These are phyloP conservation scores for Melitaea athalia DNA, from an alignment of 2,888 invertebrate species.

Conservation along the genomic window DNA sequence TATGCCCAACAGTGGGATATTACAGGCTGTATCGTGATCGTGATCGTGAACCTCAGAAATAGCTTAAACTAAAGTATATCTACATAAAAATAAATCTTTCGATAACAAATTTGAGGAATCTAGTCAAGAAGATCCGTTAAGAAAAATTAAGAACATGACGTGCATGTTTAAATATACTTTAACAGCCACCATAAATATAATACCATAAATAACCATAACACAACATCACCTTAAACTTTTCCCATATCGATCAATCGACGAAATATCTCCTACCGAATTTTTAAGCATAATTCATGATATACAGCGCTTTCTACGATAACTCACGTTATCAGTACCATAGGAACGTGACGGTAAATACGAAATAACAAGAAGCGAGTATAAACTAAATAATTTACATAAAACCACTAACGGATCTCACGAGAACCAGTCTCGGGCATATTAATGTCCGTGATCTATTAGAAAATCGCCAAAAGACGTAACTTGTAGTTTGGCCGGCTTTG, in stretches of 20 bases:
- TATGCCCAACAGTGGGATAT: too few species aligned
- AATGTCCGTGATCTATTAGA: conserved; percentile 81
- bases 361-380: conserved; percentile 75
- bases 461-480: conserved; percentile 68
- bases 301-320: conserved; percentile 70
- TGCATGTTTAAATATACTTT: background rate
- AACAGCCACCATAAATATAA: background rate
- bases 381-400: conserved; percentile 79
- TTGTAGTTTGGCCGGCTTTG: conserved; percentile 58
- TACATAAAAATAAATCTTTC: too few species aligned
- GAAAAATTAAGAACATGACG: background rate
- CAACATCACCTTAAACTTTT: conserved; percentile 25
- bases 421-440: conserved; percentile 74
- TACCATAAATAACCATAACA: conserved; percentile 1
- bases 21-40: too few species aligned
- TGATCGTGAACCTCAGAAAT: too few species aligned
- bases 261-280: conserved; percentile 40
- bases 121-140: too few species aligned
- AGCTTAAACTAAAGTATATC: too few species aligned
- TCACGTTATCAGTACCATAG: conserved; percentile 47
- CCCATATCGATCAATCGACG: conserved; percentile 34
- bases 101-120: too few species aligned
- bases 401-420: conserved; percentile 79
- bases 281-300: conserved; percentile 58
- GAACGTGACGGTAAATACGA: conserved; percentile 52